Percentiles rank a stretch among this genome's conserved stretches.
These are phyloP conservation scores for Drosophila algonquin DNA, from an alignment of 2,888 invertebrate species.

Conservation along the genomic window DNA sequence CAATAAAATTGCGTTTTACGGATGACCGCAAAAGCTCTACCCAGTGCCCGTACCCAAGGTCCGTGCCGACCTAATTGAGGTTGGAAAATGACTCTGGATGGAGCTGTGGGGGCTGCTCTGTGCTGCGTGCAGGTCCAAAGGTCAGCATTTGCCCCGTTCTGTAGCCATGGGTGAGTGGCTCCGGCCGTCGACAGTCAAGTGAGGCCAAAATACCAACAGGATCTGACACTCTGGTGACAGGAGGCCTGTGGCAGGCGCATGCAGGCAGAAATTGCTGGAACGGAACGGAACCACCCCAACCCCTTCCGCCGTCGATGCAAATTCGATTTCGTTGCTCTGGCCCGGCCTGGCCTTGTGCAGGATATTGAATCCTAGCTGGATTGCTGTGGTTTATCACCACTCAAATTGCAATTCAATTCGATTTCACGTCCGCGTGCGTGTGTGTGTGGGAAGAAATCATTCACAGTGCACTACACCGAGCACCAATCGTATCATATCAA, in stretches of 20 bases:
- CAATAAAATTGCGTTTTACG: constrained; percentile 54
- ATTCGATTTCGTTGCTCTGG: constrained; percentile 53
- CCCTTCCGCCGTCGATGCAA: constrained; percentile 31
- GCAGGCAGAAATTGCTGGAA: background rate
- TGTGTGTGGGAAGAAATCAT: background rate
- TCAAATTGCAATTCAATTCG: constrained; percentile 42
- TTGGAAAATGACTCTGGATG: background rate
- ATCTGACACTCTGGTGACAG: constrained; percentile 41
- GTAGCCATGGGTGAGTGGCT: constrained; percentile 13
- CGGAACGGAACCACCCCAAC: background rate
- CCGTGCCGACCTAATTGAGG: constrained; percentile 34
- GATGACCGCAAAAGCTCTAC: constrained; percentile 24
- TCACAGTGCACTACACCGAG: background rate
- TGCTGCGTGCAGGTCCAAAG: constrained; percentile 12
- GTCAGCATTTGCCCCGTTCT: constrained; percentile 10
- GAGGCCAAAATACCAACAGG: constrained; percentile 39
- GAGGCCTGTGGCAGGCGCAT: constrained; percentile 23
- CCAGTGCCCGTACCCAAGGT: background rate
- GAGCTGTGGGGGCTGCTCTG: background rate
- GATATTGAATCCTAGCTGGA: constrained; percentile 39
- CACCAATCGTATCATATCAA: background rate
- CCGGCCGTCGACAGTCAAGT: constrained; percentile 26
- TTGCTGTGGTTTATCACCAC: constrained; percentile 33
- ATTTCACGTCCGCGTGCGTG: constrained; percentile 7
- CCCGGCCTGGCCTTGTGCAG: constrained; percentile 41